Evolutionary conservation across 2,113 vertebrate species (phyloP), one percentile per base, ranked within the genome.

Genomic region (Elephantulus edwardii): DNA sequence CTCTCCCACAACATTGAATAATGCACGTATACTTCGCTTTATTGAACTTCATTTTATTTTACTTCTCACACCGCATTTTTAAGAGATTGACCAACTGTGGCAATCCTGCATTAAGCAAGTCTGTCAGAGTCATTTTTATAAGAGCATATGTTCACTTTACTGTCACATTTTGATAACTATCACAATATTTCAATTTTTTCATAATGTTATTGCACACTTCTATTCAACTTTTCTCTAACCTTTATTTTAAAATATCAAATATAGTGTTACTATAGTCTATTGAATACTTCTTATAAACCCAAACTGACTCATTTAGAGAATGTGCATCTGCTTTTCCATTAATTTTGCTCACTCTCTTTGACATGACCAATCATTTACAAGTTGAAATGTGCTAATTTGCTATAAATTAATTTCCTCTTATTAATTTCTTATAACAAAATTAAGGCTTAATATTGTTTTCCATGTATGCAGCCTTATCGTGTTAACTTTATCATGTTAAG

Each of bases 1-100:
- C 14, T 14, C 0, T 5, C 35, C 28, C 14, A 2, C 2, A 14
- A 52, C 0, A 11, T n/a, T n/a, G n/a, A n/a, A n/a, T n/a, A n/a
- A n/a, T n/a, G n/a, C n/a, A n/a, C n/a, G n/a, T n/a, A n/a, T n/a
- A n/a, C n/a, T n/a, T n/a, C n/a, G n/a, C n/a, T n/a, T n/a, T n/a
- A n/a, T n/a, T n/a, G n/a, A n/a, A n/a, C n/a, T n/a, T n/a, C n/a
- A n/a, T n/a, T n/a, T n/a, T n/a, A n/a, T n/a, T n/a, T n/a, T n/a
- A n/a, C n/a, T n/a, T n/a, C n/a, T n/a, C n/a, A n/a, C n/a, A n/a
- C n/a, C n/a, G n/a, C n/a, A n/a, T n/a, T n/a, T n/a, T n/a, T n/a
- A n/a, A n/a, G n/a, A n/a, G n/a, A n/a, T n/a, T n/a, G n/a, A n/a
- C n/a, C n/a, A n/a, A n/a, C n/a, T n/a, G n/a, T n/a, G n/a, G n/a